These are phyloP conservation scores for Drymonia ruficornis DNA, from an alignment of 2,888 invertebrate species.

Conservation along the genomic window DNA sequence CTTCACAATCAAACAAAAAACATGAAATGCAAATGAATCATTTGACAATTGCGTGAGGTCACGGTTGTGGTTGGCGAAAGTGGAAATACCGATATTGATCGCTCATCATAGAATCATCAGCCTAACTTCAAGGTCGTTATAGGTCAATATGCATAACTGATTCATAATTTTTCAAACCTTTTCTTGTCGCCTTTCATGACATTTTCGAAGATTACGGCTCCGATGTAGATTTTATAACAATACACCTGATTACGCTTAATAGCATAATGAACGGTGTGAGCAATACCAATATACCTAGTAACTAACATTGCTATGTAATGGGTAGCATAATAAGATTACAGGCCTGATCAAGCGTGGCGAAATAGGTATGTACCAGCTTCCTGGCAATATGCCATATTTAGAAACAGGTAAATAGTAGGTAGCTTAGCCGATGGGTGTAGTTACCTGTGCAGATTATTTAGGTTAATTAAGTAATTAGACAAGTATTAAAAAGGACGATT, in stretches of 20 bases:
- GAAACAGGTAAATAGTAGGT: conserved; percentile 16
- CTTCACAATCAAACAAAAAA: neutral
- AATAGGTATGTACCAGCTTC: conserved; percentile 36
- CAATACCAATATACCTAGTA: no score
- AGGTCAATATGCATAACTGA: neutral
- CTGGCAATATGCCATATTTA: conserved; percentile 21
- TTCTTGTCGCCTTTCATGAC: no score
- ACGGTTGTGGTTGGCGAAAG: conserved; percentile 28
- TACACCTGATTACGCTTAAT: no score
- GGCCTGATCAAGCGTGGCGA: conserved; percentile 41
- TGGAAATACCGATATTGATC: conserved; percentile 32
- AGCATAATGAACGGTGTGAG: no score
- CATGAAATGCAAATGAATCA: conserved; percentile 23
- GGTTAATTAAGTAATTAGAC: neutral
- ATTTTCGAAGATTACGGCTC: no score
- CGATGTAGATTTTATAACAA: no score
- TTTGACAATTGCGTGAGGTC: conserved; percentile 28
- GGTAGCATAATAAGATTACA: conserved; percentile 42
- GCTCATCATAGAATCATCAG: conserved; percentile 1
- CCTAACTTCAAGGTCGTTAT: conserved; percentile 1
- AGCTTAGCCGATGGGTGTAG: neutral
- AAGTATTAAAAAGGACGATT: neutral
- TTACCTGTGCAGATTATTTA: neutral
- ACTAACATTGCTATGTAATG: conserved; percentile 8
- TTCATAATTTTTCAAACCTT: neutral